phyloP scores from a whole-genome alignment of 2,113 vertebrate genomes.

The Dolichotis patagonum region DNA sequence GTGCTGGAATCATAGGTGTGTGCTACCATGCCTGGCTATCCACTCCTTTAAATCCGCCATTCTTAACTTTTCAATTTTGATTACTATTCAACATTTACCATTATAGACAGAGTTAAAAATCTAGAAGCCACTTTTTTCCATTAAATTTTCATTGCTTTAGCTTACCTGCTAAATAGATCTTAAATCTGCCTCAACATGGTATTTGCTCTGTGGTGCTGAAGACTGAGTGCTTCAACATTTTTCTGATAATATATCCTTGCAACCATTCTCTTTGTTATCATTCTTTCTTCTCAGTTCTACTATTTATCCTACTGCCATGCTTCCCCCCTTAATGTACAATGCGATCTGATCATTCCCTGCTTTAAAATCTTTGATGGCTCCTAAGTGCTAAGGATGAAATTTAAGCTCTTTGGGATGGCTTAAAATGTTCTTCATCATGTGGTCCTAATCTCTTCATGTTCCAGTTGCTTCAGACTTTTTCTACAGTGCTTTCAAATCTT shows the following conservation, averaged over 20 bases:
- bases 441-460: background rate
- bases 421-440: conserved; percentile 14
- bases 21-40: background rate
- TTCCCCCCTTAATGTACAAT: background rate
- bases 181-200: background rate
- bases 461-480: background rate
- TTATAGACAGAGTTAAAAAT: background rate
- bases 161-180: background rate
- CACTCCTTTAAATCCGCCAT: conserved; percentile 13
- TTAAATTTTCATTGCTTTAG: background rate
- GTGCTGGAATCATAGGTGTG: too few species aligned
- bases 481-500: background rate
- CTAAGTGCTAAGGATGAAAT: background rate
- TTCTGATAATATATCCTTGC: background rate
- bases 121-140: background rate
- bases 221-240: background rate
- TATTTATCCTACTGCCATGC: background rate
- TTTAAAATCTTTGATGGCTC: background rate
- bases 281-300: background rate
- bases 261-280: background rate
- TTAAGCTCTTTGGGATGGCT: background rate
- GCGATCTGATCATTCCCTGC: background rate
- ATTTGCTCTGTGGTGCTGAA: background rate
- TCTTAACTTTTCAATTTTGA: background rate
- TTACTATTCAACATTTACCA: background rate